These are phyloP conservation scores for Drosophila orena DNA, from an alignment of 1,140 invertebrate genomes.

Conservation along the genomic window DNA sequence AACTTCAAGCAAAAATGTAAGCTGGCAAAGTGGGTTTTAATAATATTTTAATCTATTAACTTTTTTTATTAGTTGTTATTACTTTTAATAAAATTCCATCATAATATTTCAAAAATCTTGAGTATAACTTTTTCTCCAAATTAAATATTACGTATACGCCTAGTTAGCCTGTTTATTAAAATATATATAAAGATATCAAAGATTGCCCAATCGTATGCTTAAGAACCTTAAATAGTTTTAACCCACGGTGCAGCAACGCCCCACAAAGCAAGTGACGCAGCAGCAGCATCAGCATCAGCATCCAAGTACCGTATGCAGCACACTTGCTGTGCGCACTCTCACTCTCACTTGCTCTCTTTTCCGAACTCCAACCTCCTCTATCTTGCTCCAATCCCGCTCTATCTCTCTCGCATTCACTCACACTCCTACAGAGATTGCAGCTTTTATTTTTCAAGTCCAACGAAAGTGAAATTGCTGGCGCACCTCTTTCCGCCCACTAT, in stretches of 20 bases:
- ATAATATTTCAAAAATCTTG: no score
- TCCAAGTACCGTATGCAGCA: conserved; percentile 51
- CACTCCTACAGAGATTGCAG: conserved; percentile 36
- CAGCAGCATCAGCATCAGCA: conserved; percentile 47
- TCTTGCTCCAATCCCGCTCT: background rate
- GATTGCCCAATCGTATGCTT: background rate
- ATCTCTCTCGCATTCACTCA: conserved; percentile 4
- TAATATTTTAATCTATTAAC: no score
- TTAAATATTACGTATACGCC: no score
- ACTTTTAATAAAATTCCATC: no score
- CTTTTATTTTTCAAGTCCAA: conserved; percentile 77
- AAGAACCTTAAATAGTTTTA: background rate
- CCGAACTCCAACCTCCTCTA: conserved; percentile 1
- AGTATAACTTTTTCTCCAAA: no score
- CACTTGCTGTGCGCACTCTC: conserved; percentile 27
- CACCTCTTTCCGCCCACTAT: conserved; percentile 29
- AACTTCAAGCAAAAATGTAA: no score
- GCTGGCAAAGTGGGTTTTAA: no score
- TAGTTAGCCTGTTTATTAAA: no score
- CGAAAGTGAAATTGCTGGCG: conserved; percentile 73
- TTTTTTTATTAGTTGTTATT: no score
- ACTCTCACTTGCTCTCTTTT: conserved; percentile 33
- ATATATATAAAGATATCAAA: no score
- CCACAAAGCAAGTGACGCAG: conserved; percentile 29
- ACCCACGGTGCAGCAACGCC: conserved; percentile 25